Evolutionary conservation across 1,140 invertebrate genomes (phyloP).

Genomic region (Scaptomyza hsui): DNA sequence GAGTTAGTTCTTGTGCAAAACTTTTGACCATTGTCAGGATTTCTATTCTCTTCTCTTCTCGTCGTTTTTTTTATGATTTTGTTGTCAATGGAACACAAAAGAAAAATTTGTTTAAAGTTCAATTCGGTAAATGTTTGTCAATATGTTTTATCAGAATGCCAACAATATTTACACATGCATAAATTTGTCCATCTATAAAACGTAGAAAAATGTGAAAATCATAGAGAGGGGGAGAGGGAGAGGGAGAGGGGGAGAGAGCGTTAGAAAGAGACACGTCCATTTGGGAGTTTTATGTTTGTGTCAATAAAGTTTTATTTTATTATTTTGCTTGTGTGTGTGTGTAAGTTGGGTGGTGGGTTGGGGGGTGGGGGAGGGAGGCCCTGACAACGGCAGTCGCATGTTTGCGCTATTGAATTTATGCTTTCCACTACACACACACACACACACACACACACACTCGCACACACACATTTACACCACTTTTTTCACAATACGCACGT

Average conservation of each 20-base stretch:
- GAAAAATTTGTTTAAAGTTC: conserved; percentile 70
- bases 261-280: conserved; percentile 51
- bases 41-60: too few species aligned
- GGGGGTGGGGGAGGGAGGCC: background rate
- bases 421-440: conserved; percentile 23
- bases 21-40: conserved; percentile 28
- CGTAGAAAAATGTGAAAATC: background rate
- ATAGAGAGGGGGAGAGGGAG: background rate
- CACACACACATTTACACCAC: conserved; percentile 28
- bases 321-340: conserved; percentile 46
- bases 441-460: conserved; percentile 17
- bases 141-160: conserved; percentile 77
- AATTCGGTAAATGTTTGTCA: conserved; percentile 76
- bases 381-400: conserved; percentile 59
- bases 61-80: conserved; percentile 4
- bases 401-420: conserved; percentile 73
- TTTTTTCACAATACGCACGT: conserved; percentile 53
- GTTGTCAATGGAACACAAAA: conserved; percentile 17
- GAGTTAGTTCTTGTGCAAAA: conserved; percentile 15
- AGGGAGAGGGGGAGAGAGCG: conserved; percentile 10
- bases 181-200: conserved; percentile 60
- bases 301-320: conserved; percentile 81
- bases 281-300: conserved; percentile 76
- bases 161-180: conserved; percentile 80
- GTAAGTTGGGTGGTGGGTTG: too few species aligned